Conservation (phyloP, 1,140 invertebrate genomes). For the Paralvinella palmiformis region DNA sequence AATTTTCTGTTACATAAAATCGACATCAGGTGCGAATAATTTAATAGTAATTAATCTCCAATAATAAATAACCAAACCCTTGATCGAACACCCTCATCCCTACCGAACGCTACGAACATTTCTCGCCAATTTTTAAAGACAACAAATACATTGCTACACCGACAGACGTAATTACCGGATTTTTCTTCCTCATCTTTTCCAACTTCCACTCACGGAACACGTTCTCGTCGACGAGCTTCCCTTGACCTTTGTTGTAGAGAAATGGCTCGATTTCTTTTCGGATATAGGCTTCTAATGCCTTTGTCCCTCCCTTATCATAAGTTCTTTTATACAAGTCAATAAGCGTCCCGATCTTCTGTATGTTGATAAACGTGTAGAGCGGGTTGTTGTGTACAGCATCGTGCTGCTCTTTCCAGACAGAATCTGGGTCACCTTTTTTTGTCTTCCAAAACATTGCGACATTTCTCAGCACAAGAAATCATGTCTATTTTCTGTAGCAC, state of each 20-base stretch:
- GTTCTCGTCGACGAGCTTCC: slow-evolving; percentile 76
- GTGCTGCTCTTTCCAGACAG: slow-evolving; percentile 53
- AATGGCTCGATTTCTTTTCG: slow-evolving; percentile 79
- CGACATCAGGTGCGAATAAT: too few species aligned
- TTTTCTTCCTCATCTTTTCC: slow-evolving; percentile 58
- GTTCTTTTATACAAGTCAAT: slow-evolving; percentile 63
- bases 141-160: background rate
- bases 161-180: slow-evolving; percentile 4
- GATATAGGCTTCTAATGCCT: slow-evolving; percentile 74
- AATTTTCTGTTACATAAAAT: too few species aligned
- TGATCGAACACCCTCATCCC: too few species aligned
- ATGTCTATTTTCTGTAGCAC: too few species aligned
- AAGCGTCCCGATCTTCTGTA: slow-evolving; percentile 59
- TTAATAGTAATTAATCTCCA: background rate
- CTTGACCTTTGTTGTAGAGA: slow-evolving; percentile 84
- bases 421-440: slow-evolving; percentile 36
- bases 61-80: background rate
- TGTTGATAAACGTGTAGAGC: slow-evolving; percentile 51
- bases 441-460: slow-evolving; percentile 10
- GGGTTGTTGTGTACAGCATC: slow-evolving; percentile 50
- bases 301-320: slow-evolving; percentile 65
- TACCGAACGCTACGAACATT: too few species aligned
- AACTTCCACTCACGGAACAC: slow-evolving; percentile 92
- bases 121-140: too few species aligned
- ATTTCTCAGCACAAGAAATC: too few species aligned